phyloP scores from a whole-genome alignment of 2,797 vertebrate species.

The Neostethus bicornis region DNA sequence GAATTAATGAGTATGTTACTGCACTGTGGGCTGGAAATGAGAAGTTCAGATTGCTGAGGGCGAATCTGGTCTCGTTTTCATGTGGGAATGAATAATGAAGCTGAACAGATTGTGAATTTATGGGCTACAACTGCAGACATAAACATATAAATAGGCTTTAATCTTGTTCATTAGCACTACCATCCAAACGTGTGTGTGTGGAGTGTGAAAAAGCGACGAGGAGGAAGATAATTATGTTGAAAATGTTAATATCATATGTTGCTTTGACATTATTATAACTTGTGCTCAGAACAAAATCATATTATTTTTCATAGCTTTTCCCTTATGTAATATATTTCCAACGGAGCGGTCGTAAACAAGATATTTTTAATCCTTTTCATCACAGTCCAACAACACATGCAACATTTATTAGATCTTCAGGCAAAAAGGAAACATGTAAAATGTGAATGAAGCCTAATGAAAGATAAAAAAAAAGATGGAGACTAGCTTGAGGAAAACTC shows the following conservation, averaged over 20 bases:
- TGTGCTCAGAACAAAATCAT: no score
- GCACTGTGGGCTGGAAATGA: conserved; percentile 48
- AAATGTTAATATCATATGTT: conserved; percentile 5
- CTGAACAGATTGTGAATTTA: conserved; percentile 50
- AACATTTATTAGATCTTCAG: conserved; percentile 35
- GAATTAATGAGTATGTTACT: conserved; percentile 65
- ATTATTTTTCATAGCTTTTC: background rate
- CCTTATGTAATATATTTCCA: background rate
- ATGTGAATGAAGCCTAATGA: conserved; percentile 8
- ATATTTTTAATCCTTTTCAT: conserved; percentile 11
- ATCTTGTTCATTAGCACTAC: conserved; percentile 28
- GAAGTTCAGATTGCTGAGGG: conserved; percentile 45
- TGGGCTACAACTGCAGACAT: conserved; percentile 31
- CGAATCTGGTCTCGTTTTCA: conserved; percentile 22
- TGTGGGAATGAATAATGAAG: conserved; percentile 48
- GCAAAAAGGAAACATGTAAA: conserved; percentile 23
- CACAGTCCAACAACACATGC: conserved; percentile 23
- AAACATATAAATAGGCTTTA: conserved; percentile 34
- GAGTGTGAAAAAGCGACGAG: background rate
- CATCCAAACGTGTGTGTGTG: background rate
- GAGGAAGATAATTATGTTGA: background rate
- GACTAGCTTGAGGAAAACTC: conserved; percentile 5
- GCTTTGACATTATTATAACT: conserved; percentile 1
- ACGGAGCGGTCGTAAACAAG: conserved; percentile 4
- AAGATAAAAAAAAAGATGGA: background rate